Conservation (phyloP, 2,888 invertebrate genomes). For the Tuta absoluta region DNA sequence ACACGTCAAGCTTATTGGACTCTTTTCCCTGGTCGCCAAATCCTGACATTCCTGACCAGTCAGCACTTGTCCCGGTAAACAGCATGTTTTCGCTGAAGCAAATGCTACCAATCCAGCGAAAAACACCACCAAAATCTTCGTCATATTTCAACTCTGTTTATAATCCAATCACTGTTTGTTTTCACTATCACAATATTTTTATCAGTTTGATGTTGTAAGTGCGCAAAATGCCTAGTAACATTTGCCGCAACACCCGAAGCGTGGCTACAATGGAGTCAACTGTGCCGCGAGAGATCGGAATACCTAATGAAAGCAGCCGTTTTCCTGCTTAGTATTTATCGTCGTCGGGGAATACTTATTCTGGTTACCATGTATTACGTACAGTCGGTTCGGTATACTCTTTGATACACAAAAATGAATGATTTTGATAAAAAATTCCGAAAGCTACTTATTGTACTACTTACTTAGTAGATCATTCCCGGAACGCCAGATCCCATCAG, state of each 20-base stretch:
- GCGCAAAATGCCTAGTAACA: neutral
- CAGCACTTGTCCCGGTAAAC: constrained; percentile 3
- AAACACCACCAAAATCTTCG: constrained; percentile 5
- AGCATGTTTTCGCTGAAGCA: neutral
- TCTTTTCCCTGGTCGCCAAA: neutral
- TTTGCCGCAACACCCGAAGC: neutral
- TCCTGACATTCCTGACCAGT: neutral
- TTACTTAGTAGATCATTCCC: too few species aligned
- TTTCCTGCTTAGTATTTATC: constrained; percentile 3
- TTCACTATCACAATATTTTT: constrained; percentile 8
- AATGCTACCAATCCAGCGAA: neutral
- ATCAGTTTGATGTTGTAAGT: constrained; percentile 6
- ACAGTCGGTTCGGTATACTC: neutral
- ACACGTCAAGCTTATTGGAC: neutral
- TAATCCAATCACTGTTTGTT: neutral
- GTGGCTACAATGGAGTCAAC: neutral
- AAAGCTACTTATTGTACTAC: too few species aligned
- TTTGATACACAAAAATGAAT: too few species aligned
- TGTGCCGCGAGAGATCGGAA: neutral
- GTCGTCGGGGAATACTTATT: neutral
- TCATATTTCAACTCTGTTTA: neutral
- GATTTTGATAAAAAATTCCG: too few species aligned
- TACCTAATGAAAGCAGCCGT: neutral
- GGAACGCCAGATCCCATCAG: too few species aligned
- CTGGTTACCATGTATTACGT: neutral